phyloP scores from a whole-genome alignment of 2,113 vertebrate genomes.

The Leptodactylus fuscus region DNA sequence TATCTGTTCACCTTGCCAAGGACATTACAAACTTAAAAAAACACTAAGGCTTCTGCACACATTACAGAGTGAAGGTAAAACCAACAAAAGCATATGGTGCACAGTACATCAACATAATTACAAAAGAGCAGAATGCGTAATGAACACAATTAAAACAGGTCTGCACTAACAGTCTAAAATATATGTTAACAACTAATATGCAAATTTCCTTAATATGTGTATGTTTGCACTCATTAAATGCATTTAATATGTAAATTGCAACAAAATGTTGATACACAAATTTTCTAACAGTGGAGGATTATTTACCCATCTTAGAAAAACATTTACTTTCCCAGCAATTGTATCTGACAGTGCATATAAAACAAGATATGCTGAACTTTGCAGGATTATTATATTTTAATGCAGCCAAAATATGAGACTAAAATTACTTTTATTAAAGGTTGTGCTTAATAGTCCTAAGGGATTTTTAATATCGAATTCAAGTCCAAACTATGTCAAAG shows the following conservation, averaged over 20 bases:
- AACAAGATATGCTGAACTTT: constrained; percentile 4
- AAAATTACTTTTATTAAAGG: background rate
- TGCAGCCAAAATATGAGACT: background rate
- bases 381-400: constrained; percentile 16
- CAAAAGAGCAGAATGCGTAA: constrained; percentile 46
- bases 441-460: background rate
- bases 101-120: constrained; percentile 48
- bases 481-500: background rate
- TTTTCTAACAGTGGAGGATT: constrained; percentile 34
- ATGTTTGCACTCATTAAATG: constrained; percentile 44
- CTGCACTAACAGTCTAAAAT: constrained; percentile 47
- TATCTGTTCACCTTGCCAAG: constrained; percentile 39
- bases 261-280: constrained; percentile 25
- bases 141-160: constrained; percentile 53
- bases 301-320: constrained; percentile 50
- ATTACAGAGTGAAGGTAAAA: constrained; percentile 54
- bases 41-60: constrained; percentile 12
- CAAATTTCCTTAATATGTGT: constrained; percentile 43
- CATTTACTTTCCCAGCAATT: constrained; percentile 22
- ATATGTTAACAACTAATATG: constrained; percentile 56
- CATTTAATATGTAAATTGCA: constrained; percentile 49
- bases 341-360: constrained; percentile 17
- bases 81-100: constrained; percentile 55
- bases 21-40: constrained; percentile 29
- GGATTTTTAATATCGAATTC: background rate